Evolutionary conservation across 2,888 invertebrate genomes (phyloP), one percentile per base, ranked within the genome.

Genomic region (Petrolisthes manimaculis): DNA sequence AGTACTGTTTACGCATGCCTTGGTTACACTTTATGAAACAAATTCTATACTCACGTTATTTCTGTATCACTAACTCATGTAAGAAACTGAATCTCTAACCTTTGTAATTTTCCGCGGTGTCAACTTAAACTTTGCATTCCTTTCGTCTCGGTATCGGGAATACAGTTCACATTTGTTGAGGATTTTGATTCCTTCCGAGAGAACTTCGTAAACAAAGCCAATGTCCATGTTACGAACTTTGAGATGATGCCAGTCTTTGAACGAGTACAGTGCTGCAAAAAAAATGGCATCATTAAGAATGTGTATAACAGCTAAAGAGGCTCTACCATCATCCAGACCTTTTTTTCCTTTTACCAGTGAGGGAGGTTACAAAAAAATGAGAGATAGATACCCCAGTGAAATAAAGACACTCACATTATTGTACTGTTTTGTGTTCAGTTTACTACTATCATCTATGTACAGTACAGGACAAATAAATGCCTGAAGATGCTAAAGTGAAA

Each of bases 201-300:
- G 9, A 18, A 87, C 87, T 79, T 87, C 87, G 75, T 71, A 56
- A 24, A 87, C 79, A 51, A 87, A 87, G 71, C 55, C 14, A 54
- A 69, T 21, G 55, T 87, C 87, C 83, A 74, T 74, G 71, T 84
- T 78, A 3, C 87, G 87, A 37, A 87, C 83, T 54, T 55, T 84
- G 21, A 87, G 87, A 18, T 71, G 83, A 21, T 87, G 83, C 87
- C 87, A 87, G 69, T 87, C 87, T 51, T 78, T 84, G 74, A 79
- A 87, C 14, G 83, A 87, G 71, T 87, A 87, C 12, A 87, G 69
- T 6, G 80, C 87, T 87, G 87, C 83, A 87, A 87, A 21, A 14
- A 55, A 77, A 75, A 56, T 71, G n/a, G 37, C 37, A 61, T 12
- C 14, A 18, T 77, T 77, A 12, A 51, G n/a, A 53, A 14, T 37